Conservation (phyloP, 2,888 invertebrate species). For the Pyrgus malvae region DNA sequence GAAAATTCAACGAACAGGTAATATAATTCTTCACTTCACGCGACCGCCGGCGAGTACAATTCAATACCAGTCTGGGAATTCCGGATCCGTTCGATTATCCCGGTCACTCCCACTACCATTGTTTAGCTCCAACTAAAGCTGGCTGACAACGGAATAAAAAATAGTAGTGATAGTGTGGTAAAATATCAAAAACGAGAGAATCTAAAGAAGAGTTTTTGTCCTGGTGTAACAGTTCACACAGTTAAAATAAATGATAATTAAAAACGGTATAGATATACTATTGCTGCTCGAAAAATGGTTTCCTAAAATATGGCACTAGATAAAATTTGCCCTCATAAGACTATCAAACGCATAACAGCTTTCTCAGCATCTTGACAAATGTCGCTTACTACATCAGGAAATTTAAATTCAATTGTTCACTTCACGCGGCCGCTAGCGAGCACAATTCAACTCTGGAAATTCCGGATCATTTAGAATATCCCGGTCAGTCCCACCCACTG, state of each 20-base stretch:
- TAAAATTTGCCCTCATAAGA: no score
- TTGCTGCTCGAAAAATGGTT: no score
- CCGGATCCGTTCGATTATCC: conserved; percentile 19
- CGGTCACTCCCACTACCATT: conserved; percentile 13
- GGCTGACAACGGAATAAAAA: conserved; percentile 18
- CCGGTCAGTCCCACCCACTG: conserved; percentile 12
- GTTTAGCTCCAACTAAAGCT: conserved; percentile 21
- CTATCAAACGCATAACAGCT: no score
- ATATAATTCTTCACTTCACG: conserved; percentile 7
- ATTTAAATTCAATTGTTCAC: conserved; percentile 13
- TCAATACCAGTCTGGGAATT: conserved; percentile 18
- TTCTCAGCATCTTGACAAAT: no score
- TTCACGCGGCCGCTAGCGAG: conserved; percentile 2
- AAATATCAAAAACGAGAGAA: no score
- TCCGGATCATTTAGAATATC: conserved; percentile 20
- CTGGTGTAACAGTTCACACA: no score
- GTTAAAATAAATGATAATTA: no score
- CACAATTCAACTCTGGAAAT: conserved; percentile 20
- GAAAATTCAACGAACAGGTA: background rate
- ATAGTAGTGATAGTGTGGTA: background rate
- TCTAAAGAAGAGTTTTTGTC: no score
- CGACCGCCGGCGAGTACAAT: conserved; percentile 12
- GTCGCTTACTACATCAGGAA: no score
- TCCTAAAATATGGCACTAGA: no score
- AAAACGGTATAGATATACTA: no score